Base-by-base conservation (phyloP, 2,888 invertebrate genomes). In the Eueremaeus valkanovi region DNA sequence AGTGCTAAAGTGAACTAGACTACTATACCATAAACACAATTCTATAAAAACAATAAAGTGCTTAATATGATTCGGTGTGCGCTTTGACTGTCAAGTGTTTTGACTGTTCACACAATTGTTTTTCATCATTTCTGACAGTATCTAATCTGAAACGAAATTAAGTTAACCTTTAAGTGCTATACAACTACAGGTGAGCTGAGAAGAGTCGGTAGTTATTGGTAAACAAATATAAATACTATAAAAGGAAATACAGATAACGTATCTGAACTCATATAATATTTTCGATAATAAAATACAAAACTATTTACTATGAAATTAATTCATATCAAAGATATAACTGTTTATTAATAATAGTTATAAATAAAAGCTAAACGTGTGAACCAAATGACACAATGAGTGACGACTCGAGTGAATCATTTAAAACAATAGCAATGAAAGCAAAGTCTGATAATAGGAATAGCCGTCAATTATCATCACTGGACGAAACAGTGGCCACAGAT, bases 341-440 rank as follows among this genome's bases (percentile, higher is more conserved):
- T 58, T 29, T 42, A 42, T 70, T 42, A 70, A 36, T 70, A 42
- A 42, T n/a, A n/a, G n/a, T 18, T 42, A 36, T 31, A 58, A 58
- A 31, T 29, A 58, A 29, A 29, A 29, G 31, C 16, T 24, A 9
- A 5, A 16, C 29, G 16, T 42, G 9, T 66, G 42, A 36, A 36
- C 24, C 8, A 27, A 70, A 45, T 42, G 45, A 42, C 16, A 70
- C 21, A 70, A 70, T 70, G 70, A 45, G 42, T 27, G 42, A 42
- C 24, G 18, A 42, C 42, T 27, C n/a, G 27, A 16, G n/a, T 42
- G 42, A 70, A 16, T 45, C 70, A 24, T 16, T 70, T n/a, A n/a
- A n/a, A 29, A n/a, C 70, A 13, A 45, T 36, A 66, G 36, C 63
- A n/a, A 33, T 27, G 1, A 45, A 66, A 36, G 29, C 21, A 3